A percentile compares a stretch with the other conserved stretches of the same genome.
Conservation (phyloP, 1,140 invertebrate species). For the Laodelphax striatellus region DNA sequence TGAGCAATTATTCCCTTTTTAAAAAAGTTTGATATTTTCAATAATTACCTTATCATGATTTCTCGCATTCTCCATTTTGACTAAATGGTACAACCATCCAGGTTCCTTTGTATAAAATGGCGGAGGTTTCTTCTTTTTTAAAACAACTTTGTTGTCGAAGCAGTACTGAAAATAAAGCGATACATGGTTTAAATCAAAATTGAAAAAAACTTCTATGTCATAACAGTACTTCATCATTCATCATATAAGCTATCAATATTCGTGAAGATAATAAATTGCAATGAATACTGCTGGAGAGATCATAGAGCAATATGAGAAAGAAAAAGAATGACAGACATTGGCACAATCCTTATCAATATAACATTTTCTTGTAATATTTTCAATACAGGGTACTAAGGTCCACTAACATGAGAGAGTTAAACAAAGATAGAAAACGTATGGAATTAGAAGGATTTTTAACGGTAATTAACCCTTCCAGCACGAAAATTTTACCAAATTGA, state of each 20-base stretch:
- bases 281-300: background rate
- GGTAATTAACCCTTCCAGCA: too few species aligned
- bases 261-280: background rate
- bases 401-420: too few species aligned
- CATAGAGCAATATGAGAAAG: background rate
- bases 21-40: too few species aligned
- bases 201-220: background rate
- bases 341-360: too few species aligned
- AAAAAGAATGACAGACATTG: background rate
- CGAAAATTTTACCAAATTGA: too few species aligned
- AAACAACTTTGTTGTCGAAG: conserved; percentile 57
- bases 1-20: too few species aligned
- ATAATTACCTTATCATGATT: conserved; percentile 30
- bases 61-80: conserved; percentile 51
- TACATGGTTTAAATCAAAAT: too few species aligned
- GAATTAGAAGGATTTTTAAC: too few species aligned
- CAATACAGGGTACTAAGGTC: too few species aligned
- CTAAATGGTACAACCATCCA: conserved; percentile 49
- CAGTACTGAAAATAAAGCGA: conserved; percentile 42
- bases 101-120: conserved; percentile 55
- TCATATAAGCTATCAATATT: background rate
- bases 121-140: conserved; percentile 47
- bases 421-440: too few species aligned
- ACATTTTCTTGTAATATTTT: too few species aligned
- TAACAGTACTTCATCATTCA: conserved; percentile 41